Evolutionary conservation across 1,140 invertebrate species (phyloP).

Genomic region (Apis laboriosa): DNA sequence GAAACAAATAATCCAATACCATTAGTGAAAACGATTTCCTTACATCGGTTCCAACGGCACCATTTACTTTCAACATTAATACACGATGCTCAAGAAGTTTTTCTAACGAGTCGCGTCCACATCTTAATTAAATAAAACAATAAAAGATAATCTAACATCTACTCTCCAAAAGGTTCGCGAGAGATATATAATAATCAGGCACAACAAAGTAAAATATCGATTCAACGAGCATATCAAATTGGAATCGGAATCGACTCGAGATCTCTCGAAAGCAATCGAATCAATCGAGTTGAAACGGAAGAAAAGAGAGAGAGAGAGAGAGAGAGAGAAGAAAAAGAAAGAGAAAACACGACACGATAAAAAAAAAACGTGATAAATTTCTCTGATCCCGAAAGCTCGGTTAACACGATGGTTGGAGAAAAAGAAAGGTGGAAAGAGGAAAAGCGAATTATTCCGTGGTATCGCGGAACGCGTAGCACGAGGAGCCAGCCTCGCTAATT

Average conservation of each 20-base stretch:
- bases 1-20: neutral
- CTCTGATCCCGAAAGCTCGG: too few relatives aligned
- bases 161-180: slow-evolving; percentile 23
- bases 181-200: slow-evolving; percentile 9
- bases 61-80: neutral
- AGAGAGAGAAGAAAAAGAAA: neutral
- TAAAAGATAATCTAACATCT: slow-evolving; percentile 21
- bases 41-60: neutral
- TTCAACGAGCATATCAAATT: neutral
- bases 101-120: slow-evolving; percentile 7
- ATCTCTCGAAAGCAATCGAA: neutral
- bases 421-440: neutral
- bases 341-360: neutral
- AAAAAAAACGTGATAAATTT: neutral
- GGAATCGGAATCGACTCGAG: neutral
- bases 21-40: neutral
- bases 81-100: neutral
- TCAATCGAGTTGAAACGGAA: too few relatives aligned
- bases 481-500: slow-evolving; percentile 19
- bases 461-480: slow-evolving; percentile 18
- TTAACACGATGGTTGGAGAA: neutral
- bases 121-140: slow-evolving; percentile 28
- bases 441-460: neutral
- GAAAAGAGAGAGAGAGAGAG: too few relatives aligned
- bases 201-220: neutral